Percentiles rank a stretch among this genome's conserved stretches.
Evolutionary conservation across 2,888 invertebrate species (phyloP).

Genomic region (Lymantria dispar): DNA sequence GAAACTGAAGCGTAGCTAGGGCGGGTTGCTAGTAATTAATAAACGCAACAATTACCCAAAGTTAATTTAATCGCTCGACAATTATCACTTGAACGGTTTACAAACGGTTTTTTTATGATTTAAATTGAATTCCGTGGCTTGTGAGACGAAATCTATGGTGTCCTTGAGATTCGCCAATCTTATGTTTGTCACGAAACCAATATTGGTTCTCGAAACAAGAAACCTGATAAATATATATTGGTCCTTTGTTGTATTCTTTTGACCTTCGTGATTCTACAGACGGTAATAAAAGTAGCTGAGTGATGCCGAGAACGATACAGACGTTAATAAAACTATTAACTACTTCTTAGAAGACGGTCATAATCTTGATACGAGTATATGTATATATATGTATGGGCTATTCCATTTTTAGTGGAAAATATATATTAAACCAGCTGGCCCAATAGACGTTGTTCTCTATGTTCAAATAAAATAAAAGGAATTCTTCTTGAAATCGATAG

Average conservation of each 20-base stretch:
- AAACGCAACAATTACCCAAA: not conserved
- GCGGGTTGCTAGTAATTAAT: no score
- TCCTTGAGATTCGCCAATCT: conserved; percentile 22
- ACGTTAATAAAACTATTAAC: not conserved
- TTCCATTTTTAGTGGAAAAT: no score
- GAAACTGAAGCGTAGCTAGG: no score
- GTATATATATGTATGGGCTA: no score
- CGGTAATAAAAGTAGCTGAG: not conserved
- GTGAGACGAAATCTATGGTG: conserved; percentile 33
- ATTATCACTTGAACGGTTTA: conserved; percentile 22
- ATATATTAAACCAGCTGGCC: no score
- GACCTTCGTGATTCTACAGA: conserved; percentile 5
- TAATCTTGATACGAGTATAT: not conserved
- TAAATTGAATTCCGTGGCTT: conserved; percentile 46
- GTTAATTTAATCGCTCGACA: conserved; percentile 3
- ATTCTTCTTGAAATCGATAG: no score
- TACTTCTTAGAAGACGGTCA: not conserved
- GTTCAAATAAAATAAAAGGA: no score
- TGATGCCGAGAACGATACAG: not conserved
- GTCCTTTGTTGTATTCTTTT: conserved; percentile 11
- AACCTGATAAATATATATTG: conserved; percentile 25
- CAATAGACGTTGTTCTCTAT: no score
- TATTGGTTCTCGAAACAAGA: conserved; percentile 27
- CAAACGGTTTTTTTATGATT: conserved; percentile 36
- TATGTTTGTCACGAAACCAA: conserved; percentile 45